Evolutionary conservation across 2,113 vertebrate species (phyloP).

Genomic region (Vireo altiloquus): DNA sequence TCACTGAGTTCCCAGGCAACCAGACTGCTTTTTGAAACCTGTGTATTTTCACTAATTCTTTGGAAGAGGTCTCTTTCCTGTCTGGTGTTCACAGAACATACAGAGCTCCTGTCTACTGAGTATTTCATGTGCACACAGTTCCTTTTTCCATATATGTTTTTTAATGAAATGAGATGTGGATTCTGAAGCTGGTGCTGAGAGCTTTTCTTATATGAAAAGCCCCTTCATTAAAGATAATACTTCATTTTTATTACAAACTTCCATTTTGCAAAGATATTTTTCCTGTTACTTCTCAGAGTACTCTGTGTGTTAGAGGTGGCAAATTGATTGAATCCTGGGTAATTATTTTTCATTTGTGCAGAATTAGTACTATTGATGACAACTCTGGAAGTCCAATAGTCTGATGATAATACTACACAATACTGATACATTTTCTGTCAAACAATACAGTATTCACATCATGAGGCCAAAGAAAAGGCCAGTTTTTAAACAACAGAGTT

Average conservation of each 20-base stretch:
- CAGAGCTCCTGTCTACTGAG: neutral
- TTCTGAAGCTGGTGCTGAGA: neutral
- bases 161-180: neutral
- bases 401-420: neutral
- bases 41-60: neutral
- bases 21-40: neutral
- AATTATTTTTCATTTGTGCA: slow-evolving; percentile 11
- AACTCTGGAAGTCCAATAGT: neutral
- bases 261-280: neutral
- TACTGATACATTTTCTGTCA: neutral
- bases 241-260: neutral
- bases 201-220: neutral
- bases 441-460: neutral
- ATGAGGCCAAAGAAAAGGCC: neutral
- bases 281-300: neutral
- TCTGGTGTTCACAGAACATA: neutral
- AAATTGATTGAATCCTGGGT: neutral
- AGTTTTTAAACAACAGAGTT: neutral
- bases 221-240: neutral
- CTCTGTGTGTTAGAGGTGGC: neutral
- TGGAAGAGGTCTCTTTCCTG: neutral
- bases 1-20: neutral
- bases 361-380: slow-evolving; percentile 2
- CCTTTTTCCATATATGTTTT: neutral
- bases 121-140: neutral